Evolutionary conservation across 2,797 vertebrate genomes (phyloP).

Genomic region (Gallirallus australis): DNA sequence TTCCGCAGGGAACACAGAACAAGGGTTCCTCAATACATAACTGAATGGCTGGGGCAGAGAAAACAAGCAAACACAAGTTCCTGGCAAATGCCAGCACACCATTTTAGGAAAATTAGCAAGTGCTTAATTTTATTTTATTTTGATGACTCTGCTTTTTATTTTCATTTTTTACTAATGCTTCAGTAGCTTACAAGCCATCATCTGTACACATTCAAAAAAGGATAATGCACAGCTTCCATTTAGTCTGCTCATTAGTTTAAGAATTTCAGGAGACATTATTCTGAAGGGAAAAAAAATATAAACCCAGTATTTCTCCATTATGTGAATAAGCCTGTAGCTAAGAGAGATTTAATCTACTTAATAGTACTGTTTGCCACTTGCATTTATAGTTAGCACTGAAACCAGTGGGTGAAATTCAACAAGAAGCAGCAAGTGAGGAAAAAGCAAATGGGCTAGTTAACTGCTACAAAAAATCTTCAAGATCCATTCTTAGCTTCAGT

Average conservation of each 20-base stretch:
- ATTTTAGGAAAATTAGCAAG: neutral
- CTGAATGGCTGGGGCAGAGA: neutral
- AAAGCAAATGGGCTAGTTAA: neutral
- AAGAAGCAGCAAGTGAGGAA: neutral
- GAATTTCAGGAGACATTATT: neutral
- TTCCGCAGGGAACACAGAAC: neutral
- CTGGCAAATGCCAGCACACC: neutral
- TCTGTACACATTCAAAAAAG: neutral
- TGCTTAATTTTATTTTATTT: slow-evolving; percentile 1
- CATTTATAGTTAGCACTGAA: slow-evolving; percentile 6
- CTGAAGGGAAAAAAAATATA: neutral
- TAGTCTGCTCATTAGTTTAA: neutral
- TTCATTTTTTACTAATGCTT: neutral
- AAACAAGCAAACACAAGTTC: neutral
- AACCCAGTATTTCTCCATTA: neutral
- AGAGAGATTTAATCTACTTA: slow-evolving; percentile 28
- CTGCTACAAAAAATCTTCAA: neutral
- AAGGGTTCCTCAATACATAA: neutral
- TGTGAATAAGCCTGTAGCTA: neutral
- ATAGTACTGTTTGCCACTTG: slow-evolving; percentile 1
- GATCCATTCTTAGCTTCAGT: neutral
- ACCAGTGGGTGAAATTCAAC: slow-evolving; percentile 8
- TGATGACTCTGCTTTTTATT: neutral
- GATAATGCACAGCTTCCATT: neutral
- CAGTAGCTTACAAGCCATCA: neutral